Conservation (phyloP, 2,888 invertebrate genomes). For the Chrysopilus asiliformis region DNA sequence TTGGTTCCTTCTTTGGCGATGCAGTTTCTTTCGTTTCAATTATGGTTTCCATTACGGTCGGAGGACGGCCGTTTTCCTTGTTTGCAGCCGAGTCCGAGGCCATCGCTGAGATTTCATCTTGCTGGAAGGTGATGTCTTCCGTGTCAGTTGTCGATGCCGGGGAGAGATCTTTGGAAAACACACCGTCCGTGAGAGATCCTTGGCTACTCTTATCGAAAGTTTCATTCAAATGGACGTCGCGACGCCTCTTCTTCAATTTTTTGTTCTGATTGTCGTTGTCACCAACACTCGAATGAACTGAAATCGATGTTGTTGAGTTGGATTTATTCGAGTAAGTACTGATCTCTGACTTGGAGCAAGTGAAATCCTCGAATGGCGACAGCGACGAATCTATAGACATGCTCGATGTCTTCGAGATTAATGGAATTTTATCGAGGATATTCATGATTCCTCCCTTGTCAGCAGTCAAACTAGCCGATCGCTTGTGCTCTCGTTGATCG, state of each 20-base stretch:
- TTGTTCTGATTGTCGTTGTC: conserved; percentile 14
- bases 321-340: conserved; percentile 28
- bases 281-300: conserved; percentile 19
- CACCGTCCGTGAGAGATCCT: conserved; percentile 33
- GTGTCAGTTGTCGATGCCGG: conserved; percentile 33
- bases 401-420: conserved; percentile 35
- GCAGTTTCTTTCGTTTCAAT: conserved; percentile 34
- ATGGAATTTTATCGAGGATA: conserved; percentile 34
- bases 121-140: conserved; percentile 36
- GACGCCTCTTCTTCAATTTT: conserved; percentile 26
- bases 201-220: conserved; percentile 37
- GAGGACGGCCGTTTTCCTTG: conserved; percentile 25
- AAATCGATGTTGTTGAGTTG: conserved; percentile 20
- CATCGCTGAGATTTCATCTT: conserved; percentile 26
- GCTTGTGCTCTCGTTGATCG: conserved; percentile 29
- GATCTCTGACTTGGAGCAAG: conserved; percentile 31
- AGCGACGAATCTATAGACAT: conserved; percentile 33
- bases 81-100: conserved; percentile 12
- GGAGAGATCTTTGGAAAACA: conserved; percentile 34
- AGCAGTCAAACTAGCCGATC: conserved; percentile 30
- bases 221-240: conserved; percentile 34
- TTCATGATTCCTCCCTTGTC: conserved; percentile 33
- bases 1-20: conserved; percentile 29
- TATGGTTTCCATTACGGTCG: conserved; percentile 34
- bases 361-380: conserved; percentile 33